Base-by-base conservation (phyloP, 1,140 invertebrate species). In the Platyscapa corneri region DNA sequence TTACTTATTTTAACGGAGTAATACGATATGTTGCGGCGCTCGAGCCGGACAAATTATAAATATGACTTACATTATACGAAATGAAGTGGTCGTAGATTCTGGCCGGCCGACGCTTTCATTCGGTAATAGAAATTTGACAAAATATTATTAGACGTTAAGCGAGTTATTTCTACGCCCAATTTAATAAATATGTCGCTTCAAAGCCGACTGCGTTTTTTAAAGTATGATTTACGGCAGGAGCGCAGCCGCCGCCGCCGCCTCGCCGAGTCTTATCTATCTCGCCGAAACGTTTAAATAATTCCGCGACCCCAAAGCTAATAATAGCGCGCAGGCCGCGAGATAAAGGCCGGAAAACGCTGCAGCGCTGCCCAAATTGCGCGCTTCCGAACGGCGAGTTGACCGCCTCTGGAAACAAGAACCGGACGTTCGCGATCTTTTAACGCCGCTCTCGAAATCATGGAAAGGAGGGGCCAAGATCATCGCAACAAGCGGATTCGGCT, bases 61-160 rank as follows among this genome's bases (percentile, higher is more conserved):
- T 74, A 42, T 74, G 75, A 76, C 27, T 76, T 76, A 53, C 53
- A 76, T 53, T 53, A 39, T 46, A 18, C 5, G 75, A 76, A 20
- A 20, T 39, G 14, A 60, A 53, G 67, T 42, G 32, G 39, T 32
- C 46, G 65, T 72, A 82, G 32, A 60, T 74, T 82, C 37, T 56
- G 32, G 32, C 20, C 49, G 3, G n/a, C 32, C 32, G 49, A 82
- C 70, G 34, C 60, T 82, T 82, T 81, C 79, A 53, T 70, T 70
- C n/a, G 75, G n/a, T 23, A 53, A 76, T 53, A 53, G 42, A 76
- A 53, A 53, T 76, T 42, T n/a, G 70, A 74, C 70, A 42, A 74
- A 74, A 42, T 74, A 74, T 74, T 42, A 74, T 74, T 74, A 74
- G 39, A 74, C 37, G 37, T 74, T 23, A 23, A 42, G 2, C 23